These are phyloP conservation scores for Odobenus rosmarus DNA, from an alignment of 2,113 vertebrate genomes.

Conservation along the genomic window DNA sequence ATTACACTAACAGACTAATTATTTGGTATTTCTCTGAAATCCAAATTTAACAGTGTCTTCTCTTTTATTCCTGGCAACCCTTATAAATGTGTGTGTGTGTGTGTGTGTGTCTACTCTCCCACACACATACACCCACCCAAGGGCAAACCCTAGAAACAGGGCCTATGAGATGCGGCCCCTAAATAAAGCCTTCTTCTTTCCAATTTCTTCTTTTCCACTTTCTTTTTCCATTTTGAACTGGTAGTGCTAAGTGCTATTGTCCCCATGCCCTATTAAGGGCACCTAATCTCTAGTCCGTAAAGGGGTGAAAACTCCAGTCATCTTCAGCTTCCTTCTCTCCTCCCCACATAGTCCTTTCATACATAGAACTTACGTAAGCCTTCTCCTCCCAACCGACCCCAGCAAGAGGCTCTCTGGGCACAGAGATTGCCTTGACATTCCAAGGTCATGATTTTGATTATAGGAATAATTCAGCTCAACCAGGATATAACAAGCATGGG, in stretches of 20 bases:
- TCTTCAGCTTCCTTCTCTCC: neutral
- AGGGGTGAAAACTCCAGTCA: neutral
- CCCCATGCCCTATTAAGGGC: accelerated
- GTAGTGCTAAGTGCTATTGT: neutral
- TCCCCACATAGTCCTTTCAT: neutral
- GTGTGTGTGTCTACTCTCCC: accelerated
- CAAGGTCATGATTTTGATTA: neutral
- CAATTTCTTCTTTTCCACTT: neutral
- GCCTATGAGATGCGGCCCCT: accelerated
- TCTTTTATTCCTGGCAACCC: neutral
- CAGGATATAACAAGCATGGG: neutral
- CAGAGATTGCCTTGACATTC: neutral
- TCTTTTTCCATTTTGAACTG: neutral
- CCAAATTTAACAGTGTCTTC: neutral
- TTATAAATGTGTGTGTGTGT: neutral
- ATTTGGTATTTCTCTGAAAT: conserved; percentile 13
- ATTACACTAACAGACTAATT: neutral
- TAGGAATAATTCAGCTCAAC: neutral
- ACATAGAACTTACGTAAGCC: neutral
- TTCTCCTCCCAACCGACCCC: neutral
- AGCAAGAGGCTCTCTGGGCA: neutral
- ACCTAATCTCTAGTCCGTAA: neutral
- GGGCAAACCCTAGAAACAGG: neutral
- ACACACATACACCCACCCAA: neutral
- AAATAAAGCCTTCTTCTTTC: neutral